phyloP scores from a whole-genome alignment of 1,140 invertebrate species.

The Drosophila pectinifera region DNA sequence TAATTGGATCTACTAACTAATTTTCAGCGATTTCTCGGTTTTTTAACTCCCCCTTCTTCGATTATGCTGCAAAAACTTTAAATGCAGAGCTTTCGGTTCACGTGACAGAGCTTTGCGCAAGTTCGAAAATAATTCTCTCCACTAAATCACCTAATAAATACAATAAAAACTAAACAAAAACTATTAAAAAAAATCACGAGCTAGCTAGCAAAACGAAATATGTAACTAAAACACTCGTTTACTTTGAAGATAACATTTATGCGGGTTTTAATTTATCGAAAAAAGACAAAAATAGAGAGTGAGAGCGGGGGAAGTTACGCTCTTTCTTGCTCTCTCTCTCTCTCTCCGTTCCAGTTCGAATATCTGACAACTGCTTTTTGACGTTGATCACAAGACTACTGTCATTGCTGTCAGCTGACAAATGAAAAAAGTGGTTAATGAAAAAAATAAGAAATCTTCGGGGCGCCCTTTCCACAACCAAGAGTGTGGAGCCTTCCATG shows the following conservation, averaged over 20 bases:
- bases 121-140: constrained; percentile 61
- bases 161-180: background rate
- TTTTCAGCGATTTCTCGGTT: constrained; percentile 29
- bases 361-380: constrained; percentile 75
- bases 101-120: constrained; percentile 76
- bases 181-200: background rate
- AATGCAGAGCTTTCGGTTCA: constrained; percentile 75
- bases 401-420: constrained; percentile 78
- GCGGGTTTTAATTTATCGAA: constrained; percentile 31
- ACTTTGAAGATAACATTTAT: constrained; percentile 12
- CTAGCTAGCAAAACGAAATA: background rate
- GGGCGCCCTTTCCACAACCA: constrained; percentile 2
- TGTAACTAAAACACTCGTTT: constrained; percentile 2
- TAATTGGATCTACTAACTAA: background rate
- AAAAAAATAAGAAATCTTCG: constrained; percentile 17
- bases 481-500: constrained; percentile 55
- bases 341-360: constrained; percentile 71
- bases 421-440: constrained; percentile 51
- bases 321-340: constrained; percentile 17
- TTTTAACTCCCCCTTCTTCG: constrained; percentile 41
- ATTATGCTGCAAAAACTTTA: constrained; percentile 56
- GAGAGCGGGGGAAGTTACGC: constrained; percentile 25
- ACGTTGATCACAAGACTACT: constrained; percentile 78
- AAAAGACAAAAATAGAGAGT: constrained; percentile 4
- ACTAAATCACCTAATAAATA: constrained; percentile 32